Evolutionary conservation across 2,797 vertebrate species (phyloP).

Genomic region (Psittacula derbiana): DNA sequence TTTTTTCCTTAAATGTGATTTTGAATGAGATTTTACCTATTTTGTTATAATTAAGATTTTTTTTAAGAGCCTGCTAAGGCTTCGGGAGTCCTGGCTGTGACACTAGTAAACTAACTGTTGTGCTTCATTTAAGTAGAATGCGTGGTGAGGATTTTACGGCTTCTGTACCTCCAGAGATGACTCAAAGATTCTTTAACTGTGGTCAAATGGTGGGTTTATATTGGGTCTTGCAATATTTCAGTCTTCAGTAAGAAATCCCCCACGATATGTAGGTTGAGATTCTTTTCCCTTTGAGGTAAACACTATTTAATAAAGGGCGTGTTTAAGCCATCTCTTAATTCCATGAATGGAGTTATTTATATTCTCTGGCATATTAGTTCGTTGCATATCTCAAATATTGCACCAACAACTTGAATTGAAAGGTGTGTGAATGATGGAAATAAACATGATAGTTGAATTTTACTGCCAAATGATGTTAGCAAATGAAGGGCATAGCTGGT

Average conservation of each 20-base stretch:
- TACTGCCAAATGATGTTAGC: not conserved
- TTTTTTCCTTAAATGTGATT: not conserved
- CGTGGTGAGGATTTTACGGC: not conserved
- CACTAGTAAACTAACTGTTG: not conserved
- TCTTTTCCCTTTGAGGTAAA: not conserved
- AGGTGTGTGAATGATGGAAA: not conserved
- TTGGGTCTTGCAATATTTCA: not conserved
- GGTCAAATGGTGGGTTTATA: not conserved
- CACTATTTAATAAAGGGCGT: not conserved
- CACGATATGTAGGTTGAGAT: not conserved
- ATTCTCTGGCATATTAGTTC: not conserved
- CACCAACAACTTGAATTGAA: not conserved
- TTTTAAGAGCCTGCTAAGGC: not conserved
- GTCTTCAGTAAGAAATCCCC: not conserved
- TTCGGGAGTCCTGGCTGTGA: not conserved
- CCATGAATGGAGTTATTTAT: not conserved
- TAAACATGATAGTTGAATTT: not conserved
- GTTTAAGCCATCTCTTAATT: not conserved
- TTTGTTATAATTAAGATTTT: not conserved
- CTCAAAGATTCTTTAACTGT: not conserved
- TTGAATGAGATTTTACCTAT: not conserved
- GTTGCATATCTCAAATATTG: not conserved
- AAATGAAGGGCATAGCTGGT: not conserved
- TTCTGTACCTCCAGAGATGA: not conserved
- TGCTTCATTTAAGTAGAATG: not conserved